Base-by-base conservation (phyloP, 2,888 invertebrate species). In the Phengaris arion region DNA sequence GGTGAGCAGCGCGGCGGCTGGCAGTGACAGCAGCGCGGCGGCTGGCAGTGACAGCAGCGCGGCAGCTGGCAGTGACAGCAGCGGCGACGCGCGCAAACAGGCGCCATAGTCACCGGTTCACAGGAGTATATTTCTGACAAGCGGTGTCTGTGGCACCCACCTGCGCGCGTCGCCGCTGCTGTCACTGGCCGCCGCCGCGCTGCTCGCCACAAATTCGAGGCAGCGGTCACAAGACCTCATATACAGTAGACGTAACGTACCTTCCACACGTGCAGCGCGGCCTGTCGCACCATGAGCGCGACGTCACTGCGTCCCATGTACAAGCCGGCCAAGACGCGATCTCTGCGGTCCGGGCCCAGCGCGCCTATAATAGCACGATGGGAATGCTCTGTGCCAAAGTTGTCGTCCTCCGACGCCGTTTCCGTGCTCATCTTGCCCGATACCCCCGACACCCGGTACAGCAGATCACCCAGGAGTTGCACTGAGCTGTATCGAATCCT, bases 391-490 rank as follows among this genome's bases (percentile, higher is more conserved):
- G 99, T 99, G 77, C 99, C 99, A 89, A 99, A 99, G 90, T 99
- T 99, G 86, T 99, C 99, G 87, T 99, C 99, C 88, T 99, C 99
- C 80, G 97, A 98, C 0, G 98, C 98, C 0, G 98, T 99, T 91
- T 99, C 99, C 0, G 99, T 99, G 55, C 98, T 98, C 99, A 99
- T 99, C 94, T 99, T 99, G 75, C 99, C 99, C 51, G 98, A 97
- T 0, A 99, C 99, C 74, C 99, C 99, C 2, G 99, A 99, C 80
- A 99, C 98, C 78, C 98, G 96, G 90, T 99, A 99, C 46, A 99
- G 92, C 74, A 99, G 94, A 88, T 99, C 99, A 13, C 99, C 99
- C 55, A 99, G 92, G 51, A 99, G 93, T 87, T 99, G 99, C 7
- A 99, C 98, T 0, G 81, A 82, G 74, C 81, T 97, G 89, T 95